A percentile compares a stretch with the other conserved stretches of the same genome.
Conservation (phyloP, 2,113 vertebrate species). For the Sphyrna mokarran region DNA sequence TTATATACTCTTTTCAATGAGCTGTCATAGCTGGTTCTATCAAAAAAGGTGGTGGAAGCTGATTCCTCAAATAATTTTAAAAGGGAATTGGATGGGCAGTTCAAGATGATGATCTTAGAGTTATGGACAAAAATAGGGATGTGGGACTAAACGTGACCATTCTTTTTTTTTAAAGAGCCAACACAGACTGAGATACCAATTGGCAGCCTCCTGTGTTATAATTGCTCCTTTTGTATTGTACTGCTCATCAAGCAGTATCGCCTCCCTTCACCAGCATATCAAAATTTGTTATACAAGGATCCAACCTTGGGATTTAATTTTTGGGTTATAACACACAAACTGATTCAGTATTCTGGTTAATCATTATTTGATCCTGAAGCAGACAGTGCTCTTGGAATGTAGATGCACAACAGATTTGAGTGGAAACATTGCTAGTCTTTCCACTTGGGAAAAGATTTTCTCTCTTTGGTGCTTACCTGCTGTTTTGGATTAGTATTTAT, state of each 20-base stretch:
- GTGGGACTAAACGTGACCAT: background rate
- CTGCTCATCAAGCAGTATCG: background rate
- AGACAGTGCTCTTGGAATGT: background rate
- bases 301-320: background rate
- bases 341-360: background rate
- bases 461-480: background rate
- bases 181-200: background rate
- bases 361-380: background rate
- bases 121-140: background rate
- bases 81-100: background rate
- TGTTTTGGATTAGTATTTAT: background rate
- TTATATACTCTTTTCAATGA: background rate
- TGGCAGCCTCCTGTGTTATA: background rate
- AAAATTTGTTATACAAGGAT: background rate
- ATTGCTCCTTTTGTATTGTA: background rate
- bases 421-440: background rate
- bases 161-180: background rate
- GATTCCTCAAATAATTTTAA: background rate
- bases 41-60: background rate
- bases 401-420: background rate
- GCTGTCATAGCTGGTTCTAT: background rate
- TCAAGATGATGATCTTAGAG: background rate
- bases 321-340: background rate
- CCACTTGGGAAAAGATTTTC: background rate
- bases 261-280: background rate